phyloP scores from a whole-genome alignment of 2,888 invertebrate species.

The Chromoteleia sp. region DNA sequence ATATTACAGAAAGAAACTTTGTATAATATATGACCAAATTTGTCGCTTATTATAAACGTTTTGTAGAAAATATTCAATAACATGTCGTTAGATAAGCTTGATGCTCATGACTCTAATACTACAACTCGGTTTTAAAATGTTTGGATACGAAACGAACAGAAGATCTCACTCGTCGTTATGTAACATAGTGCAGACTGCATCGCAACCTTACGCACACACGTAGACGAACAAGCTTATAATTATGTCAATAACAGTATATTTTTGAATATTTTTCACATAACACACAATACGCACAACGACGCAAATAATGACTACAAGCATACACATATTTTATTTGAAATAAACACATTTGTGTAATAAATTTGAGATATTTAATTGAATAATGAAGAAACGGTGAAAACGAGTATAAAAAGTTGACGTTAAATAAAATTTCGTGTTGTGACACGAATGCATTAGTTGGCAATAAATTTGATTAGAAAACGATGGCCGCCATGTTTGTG shows the following conservation, averaged over 20 bases:
- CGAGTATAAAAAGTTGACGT: no score
- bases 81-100: conserved; percentile 21
- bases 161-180: conserved; percentile 45
- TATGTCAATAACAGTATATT: conserved; percentile 42
- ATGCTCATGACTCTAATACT: conserved; percentile 15
- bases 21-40: no score
- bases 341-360: no score
- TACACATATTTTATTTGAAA: no score
- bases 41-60: neutral
- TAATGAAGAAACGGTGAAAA: no score
- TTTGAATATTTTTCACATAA: conserved; percentile 1
- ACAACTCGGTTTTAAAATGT: conserved; percentile 26
- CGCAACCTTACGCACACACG: neutral
- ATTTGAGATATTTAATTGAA: no score
- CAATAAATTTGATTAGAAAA: conserved; percentile 64
- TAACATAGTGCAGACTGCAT: conserved; percentile 39
- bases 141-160: conserved; percentile 41
- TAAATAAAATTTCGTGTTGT: conserved; percentile 24
- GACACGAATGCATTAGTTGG: conserved; percentile 54
- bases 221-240: conserved; percentile 23
- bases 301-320: no score
- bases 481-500: conserved; percentile 62
- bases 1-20: no score
- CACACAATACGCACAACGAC: no score
- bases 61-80: conserved; percentile 1